A percentile compares a stretch with the other conserved stretches of the same genome.
Evolutionary conservation across 2,888 invertebrate species (phyloP).

Genomic region (Ligdia adustata): DNA sequence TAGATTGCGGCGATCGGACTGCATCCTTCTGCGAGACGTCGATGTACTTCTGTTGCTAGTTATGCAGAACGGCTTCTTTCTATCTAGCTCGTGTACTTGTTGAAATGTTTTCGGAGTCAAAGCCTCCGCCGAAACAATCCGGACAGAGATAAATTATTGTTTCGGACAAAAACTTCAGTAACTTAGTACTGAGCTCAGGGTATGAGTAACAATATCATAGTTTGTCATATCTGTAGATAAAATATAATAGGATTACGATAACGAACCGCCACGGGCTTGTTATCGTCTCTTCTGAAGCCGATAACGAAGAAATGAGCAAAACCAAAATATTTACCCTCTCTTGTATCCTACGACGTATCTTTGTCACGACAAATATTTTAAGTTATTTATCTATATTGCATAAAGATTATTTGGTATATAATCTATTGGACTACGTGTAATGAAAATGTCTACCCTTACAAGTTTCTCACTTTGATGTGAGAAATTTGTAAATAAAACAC

Average conservation of each 20-base stretch:
- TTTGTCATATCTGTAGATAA: slow-evolving; percentile 17
- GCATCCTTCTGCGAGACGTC: slow-evolving; percentile 32
- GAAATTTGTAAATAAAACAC: no score
- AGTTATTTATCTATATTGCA: no score
- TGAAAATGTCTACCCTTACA: no score
- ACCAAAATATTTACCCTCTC: slow-evolving; percentile 1
- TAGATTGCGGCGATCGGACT: slow-evolving; percentile 43
- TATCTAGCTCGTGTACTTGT: slow-evolving; percentile 4
- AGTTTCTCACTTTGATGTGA: no score
- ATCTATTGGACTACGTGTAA: no score
- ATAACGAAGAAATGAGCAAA: slow-evolving; percentile 16
- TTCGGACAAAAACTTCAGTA: slow-evolving; percentile 8
- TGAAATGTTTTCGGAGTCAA: slow-evolving; percentile 13
- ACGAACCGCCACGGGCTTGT: slow-evolving; percentile 11
- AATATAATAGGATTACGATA: slow-evolving; percentile 19
- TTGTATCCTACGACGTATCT: no score
- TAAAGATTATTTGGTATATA: no score
- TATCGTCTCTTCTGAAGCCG: slow-evolving; percentile 1
- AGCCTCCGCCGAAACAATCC: slow-evolving; percentile 11
- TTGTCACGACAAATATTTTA: no score
- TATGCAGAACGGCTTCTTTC: slow-evolving; percentile 5
- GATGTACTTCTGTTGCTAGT: slow-evolving; percentile 17
- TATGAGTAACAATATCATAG: slow-evolving; percentile 11
- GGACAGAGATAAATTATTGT: slow-evolving; percentile 2
- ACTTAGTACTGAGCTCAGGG: background rate